These are phyloP conservation scores for Xenus cinereus DNA, from an alignment of 2,113 vertebrate species.

Conservation along the genomic window DNA sequence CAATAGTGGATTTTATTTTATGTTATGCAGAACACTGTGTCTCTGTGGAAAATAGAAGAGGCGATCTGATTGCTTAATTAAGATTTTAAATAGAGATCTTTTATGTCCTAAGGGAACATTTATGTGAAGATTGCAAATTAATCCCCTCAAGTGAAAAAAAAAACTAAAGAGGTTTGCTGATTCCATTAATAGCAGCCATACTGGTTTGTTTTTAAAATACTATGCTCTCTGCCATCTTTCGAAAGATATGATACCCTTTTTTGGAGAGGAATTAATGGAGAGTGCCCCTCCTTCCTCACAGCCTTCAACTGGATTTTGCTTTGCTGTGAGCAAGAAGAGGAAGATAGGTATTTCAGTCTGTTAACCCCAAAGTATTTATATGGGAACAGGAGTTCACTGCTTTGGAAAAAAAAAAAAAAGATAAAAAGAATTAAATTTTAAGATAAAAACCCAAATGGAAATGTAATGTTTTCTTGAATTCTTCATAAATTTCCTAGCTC, in stretches of 20 bases:
- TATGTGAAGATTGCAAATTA: not conserved
- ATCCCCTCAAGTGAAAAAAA: not conserved
- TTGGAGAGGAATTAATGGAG: not conserved
- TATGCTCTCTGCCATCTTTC: not conserved
- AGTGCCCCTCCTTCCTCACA: not conserved
- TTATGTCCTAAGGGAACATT: not conserved
- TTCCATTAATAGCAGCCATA: not conserved
- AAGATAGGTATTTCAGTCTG: not conserved
- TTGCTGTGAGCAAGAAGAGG: slow-evolving; percentile 6
- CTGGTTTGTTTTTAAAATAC: not conserved
- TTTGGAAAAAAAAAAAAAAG: not conserved
- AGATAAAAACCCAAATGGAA: not conserved
- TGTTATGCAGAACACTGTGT: not conserved
- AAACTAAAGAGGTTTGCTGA: not conserved
- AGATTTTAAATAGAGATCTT: not conserved
- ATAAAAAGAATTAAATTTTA: not conserved
- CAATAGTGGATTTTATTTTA: not conserved
- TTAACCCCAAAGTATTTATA: slow-evolving; percentile 1
- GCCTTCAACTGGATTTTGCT: not conserved
- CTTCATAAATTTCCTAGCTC: slow-evolving; percentile 15
- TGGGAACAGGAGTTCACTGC: not conserved
- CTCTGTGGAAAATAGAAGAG: not conserved
- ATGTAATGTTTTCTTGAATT: slow-evolving; percentile 6
- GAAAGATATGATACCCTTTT: not conserved
- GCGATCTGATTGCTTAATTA: not conserved